phyloP scores from a whole-genome alignment of 2,888 invertebrate genomes.

The Ormyrus thymus region DNA sequence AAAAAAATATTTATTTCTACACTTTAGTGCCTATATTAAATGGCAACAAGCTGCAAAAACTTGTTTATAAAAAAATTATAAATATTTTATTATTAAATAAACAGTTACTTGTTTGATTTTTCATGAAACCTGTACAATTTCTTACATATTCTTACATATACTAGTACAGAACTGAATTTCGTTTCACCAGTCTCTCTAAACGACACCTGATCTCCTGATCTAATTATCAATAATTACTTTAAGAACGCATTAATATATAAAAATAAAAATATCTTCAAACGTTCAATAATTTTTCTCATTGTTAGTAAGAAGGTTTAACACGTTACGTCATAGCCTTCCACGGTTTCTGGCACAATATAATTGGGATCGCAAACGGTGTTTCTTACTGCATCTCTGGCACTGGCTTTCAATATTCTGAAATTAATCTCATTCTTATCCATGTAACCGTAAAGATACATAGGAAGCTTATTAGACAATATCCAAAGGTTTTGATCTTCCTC shows the following conservation, averaged over 20 bases:
- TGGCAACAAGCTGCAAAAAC: conserved; percentile 47
- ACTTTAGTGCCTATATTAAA: conserved; percentile 38
- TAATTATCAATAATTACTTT: too few species aligned
- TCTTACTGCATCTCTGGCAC: conserved; percentile 79
- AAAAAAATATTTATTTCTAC: conserved; percentile 8
- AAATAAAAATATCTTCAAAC: neutral
- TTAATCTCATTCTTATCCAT: conserved; percentile 82
- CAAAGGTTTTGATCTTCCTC: conserved; percentile 83
- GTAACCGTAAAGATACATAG: conserved; percentile 82
- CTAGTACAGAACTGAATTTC: too few species aligned
- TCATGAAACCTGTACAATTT: conserved; percentile 9
- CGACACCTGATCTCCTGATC: too few species aligned
- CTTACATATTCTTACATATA: neutral
- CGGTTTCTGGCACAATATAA: conserved; percentile 66
- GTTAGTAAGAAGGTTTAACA: conserved; percentile 59
- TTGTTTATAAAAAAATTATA: conserved; percentile 34
- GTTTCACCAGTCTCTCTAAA: too few species aligned
- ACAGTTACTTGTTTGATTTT: conserved; percentile 37
- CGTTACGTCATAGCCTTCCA: conserved; percentile 66
- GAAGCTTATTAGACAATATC: conserved; percentile 86
- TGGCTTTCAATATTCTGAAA: conserved; percentile 84
- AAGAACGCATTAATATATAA: conserved; percentile 9
- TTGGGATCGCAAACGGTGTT: conserved; percentile 84
- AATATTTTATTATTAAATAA: conserved; percentile 1
- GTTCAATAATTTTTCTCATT: neutral